phyloP scores from a whole-genome alignment of 2,888 invertebrate genomes.

The Lithophane leautieri region DNA sequence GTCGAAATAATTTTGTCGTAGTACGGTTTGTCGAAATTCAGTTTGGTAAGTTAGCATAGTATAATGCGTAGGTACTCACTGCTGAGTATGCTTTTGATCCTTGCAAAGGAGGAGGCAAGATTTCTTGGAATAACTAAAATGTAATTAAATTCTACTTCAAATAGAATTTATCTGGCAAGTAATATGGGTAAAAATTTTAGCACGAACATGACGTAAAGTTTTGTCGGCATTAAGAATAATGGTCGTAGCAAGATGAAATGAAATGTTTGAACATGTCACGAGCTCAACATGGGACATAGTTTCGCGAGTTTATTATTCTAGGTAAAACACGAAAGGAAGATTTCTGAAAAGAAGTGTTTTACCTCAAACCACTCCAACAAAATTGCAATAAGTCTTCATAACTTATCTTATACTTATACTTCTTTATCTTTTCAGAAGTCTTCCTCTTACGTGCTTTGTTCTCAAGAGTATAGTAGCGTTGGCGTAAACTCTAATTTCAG shows the following conservation, averaged over 20 bases:
- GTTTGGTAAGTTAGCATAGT: no score
- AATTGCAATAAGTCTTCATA: constrained; percentile 6
- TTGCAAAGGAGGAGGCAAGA: no score
- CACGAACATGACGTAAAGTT: neutral
- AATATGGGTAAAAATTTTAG: neutral
- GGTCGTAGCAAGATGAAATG: neutral
- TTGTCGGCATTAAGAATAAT: neutral
- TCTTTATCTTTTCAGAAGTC: neutral
- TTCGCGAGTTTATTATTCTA: neutral
- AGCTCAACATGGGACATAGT: neutral
- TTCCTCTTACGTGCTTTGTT: neutral
- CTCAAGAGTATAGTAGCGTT: constrained; percentile 10
- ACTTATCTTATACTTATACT: no score
- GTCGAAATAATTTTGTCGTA: no score
- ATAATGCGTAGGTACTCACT: neutral
- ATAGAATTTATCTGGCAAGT: neutral
- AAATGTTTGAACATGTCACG: neutral
- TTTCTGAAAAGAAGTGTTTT: neutral
- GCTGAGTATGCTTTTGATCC: neutral
- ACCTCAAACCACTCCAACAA: neutral
- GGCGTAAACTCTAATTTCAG: neutral
- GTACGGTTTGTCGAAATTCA: no score
- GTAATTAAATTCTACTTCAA: neutral
- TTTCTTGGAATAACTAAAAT: neutral
- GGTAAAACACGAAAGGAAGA: neutral